Evolutionary conservation across 1,140 invertebrate species (phyloP), one percentile per base, ranked within the genome.

Genomic region (Sycophila sp.): DNA sequence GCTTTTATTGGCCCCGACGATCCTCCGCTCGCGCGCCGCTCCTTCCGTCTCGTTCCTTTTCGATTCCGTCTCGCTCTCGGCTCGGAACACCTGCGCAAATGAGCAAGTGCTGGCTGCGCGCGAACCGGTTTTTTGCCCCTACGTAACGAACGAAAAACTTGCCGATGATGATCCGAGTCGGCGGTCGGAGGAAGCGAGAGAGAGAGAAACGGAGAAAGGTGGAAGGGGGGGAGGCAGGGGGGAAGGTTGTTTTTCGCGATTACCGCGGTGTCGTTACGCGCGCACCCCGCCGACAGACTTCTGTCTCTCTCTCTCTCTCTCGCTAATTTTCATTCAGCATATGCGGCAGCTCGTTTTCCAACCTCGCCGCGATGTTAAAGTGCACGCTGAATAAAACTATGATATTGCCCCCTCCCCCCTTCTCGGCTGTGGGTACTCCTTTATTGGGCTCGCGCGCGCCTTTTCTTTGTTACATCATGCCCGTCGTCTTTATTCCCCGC

Each of bases 31-130:
- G 38, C 38, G 38, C 11, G 38, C 11, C 11, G n/a, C 11, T 15
- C 7, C 38, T 62, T 17, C 8, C n/a, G 6, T 28, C 22, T n/a
- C 63, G 59, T 69, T 72, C 69, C 53, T 71, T 51, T 51, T 24
- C 5, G 22, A 24, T 13, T 34, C 28, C 42, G 22, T 49, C 53
- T 59, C 69, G 28, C 3, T 45, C 24, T 42, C 58, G 26, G 22
- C n/a, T 4, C 47, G 30, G 62, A 51, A 38, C 62, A 64, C 62
- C 62, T 55, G 63, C 63, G 63, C 28, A 55, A 65, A 65, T 55
- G 63, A 65, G 63, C 49, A 42, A 32, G 49, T 55, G 63, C 49
- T n/a, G n/a, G n/a, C 32, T 28, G 26, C 5, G 42, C 15, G 17
- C 47, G 40, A 65, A 65, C 63, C 47, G 63, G 63, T 65, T 65